Conservation (phyloP, 2,113 vertebrate genomes). For the Vulpes lagopus region DNA sequence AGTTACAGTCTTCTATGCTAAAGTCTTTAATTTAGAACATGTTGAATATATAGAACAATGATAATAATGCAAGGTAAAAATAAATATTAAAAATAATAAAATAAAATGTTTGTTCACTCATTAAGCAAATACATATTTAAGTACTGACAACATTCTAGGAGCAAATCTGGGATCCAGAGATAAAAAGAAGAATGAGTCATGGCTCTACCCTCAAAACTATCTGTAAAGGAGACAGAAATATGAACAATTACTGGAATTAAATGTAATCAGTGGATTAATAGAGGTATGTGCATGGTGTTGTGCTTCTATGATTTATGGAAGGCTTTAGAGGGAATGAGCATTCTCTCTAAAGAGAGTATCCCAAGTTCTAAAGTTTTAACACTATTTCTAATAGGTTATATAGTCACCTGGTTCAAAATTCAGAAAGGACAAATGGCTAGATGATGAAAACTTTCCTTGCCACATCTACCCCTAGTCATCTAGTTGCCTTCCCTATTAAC, state of each 20-base stretch:
- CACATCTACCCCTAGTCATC: not conserved
- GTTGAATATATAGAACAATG: not conserved
- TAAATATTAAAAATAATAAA: slow-evolving; percentile 24
- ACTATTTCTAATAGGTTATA: not conserved
- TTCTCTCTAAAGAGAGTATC: slow-evolving; percentile 28
- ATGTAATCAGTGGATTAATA: not conserved
- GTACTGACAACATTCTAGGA: not conserved
- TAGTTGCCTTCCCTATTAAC: not conserved
- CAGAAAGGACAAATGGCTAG: slow-evolving; percentile 21
- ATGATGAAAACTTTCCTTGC: not conserved
- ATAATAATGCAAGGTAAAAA: slow-evolving; percentile 7
- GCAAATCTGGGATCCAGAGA: not conserved
- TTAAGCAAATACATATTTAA: not conserved
- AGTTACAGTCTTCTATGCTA: not conserved
- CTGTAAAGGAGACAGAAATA: not conserved
- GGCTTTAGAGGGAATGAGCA: not conserved
- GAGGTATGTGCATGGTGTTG: too few species aligned
- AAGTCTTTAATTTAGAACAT: not conserved
- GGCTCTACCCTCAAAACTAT: not conserved
- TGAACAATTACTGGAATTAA: not conserved
- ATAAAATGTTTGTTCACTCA: not conserved
- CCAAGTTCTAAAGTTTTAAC: not conserved
- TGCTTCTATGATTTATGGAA: not conserved
- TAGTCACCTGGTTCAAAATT: slow-evolving; percentile 23
- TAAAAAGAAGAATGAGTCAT: not conserved